Percentiles rank a stretch among this genome's conserved stretches.
Evolutionary conservation across 1,140 invertebrate genomes (phyloP).

Genomic region (Drosophila kohkoa): DNA sequence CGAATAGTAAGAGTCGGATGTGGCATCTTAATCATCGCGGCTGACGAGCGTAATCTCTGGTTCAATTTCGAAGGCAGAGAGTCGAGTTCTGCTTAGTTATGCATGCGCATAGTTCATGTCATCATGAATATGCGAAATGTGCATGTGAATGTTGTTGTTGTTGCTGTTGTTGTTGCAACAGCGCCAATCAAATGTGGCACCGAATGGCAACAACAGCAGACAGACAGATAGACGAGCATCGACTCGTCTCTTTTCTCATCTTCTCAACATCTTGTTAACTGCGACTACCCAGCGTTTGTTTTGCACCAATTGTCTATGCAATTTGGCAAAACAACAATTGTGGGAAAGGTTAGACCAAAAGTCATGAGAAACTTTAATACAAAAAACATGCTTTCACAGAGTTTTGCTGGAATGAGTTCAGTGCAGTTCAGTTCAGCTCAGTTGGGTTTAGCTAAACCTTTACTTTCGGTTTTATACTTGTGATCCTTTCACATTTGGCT

Average conservation of each 20-base stretch:
- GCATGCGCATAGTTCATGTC: constrained; percentile 64
- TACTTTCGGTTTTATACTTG: constrained; percentile 3
- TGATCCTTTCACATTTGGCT: constrained; percentile 63
- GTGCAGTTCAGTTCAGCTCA: neutral
- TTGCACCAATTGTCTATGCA: constrained; percentile 71
- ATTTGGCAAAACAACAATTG: constrained; percentile 70
- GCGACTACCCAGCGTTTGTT: constrained; percentile 22
- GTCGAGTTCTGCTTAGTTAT: constrained; percentile 63
- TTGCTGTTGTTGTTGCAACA: constrained; percentile 25
- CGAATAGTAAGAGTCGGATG: neutral
- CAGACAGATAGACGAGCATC: neutral
- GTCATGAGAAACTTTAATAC: constrained; percentile 72
- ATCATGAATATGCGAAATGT: constrained; percentile 74
- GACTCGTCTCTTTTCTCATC: neutral
- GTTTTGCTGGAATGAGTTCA: constrained; percentile 6
- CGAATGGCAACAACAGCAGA: constrained; percentile 13
- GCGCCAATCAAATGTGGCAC: constrained; percentile 63
- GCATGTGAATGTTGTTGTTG: constrained; percentile 1
- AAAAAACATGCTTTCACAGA: constrained; percentile 45
- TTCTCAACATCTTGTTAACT: constrained; percentile 18
- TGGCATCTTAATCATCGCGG: constrained; percentile 38
- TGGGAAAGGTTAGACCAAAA: constrained; percentile 77
- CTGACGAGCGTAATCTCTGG: constrained; percentile 21
- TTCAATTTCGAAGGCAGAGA: constrained; percentile 15
- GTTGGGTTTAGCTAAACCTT: neutral